A percentile compares a stretch with the other conserved stretches of the same genome.
phyloP scores from a whole-genome alignment of 2,888 invertebrate genomes.

The Cheiracanthium punctorium region DNA sequence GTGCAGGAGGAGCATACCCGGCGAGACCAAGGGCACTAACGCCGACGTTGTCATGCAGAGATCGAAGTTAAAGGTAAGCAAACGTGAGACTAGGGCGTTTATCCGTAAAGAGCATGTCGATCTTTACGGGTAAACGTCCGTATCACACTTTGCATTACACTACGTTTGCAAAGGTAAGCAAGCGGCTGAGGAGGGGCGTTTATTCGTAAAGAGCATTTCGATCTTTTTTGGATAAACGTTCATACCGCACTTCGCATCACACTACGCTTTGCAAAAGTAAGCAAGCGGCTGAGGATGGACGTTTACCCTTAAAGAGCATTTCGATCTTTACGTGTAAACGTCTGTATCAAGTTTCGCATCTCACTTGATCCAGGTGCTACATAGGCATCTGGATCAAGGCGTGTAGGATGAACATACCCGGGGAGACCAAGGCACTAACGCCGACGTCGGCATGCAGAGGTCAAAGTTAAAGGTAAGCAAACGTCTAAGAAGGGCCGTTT shows the following conservation, averaged over 20 bases:
- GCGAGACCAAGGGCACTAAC: constrained; percentile 74
- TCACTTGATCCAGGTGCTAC: constrained; percentile 73
- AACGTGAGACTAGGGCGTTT: neutral
- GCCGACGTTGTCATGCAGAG: constrained; percentile 70
- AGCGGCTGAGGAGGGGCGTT: neutral
- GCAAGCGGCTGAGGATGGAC: too few relatives aligned
- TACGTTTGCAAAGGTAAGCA: constrained; percentile 69
- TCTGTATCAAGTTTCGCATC: too few relatives aligned
- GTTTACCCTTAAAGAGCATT: too few relatives aligned
- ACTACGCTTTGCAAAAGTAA: too few relatives aligned
- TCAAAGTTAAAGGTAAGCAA: constrained; percentile 71
- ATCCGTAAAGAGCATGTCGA: too few relatives aligned
- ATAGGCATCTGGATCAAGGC: constrained; percentile 74
- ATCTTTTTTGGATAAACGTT: too few relatives aligned
- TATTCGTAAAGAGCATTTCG: too few relatives aligned
- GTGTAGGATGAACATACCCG: constrained; percentile 77
- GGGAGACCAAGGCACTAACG: constrained; percentile 74
- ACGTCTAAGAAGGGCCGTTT: neutral
- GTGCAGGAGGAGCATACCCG: constrained; percentile 77
- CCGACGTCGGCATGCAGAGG: constrained; percentile 70
- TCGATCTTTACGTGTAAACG: too few relatives aligned
- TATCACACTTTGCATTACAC: too few relatives aligned
- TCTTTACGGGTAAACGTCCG: too few relatives aligned
- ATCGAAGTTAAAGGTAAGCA: constrained; percentile 71
- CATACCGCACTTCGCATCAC: too few relatives aligned